phyloP scores from a whole-genome alignment of 2,113 vertebrate species.

The Toxostoma redivivum region DNA sequence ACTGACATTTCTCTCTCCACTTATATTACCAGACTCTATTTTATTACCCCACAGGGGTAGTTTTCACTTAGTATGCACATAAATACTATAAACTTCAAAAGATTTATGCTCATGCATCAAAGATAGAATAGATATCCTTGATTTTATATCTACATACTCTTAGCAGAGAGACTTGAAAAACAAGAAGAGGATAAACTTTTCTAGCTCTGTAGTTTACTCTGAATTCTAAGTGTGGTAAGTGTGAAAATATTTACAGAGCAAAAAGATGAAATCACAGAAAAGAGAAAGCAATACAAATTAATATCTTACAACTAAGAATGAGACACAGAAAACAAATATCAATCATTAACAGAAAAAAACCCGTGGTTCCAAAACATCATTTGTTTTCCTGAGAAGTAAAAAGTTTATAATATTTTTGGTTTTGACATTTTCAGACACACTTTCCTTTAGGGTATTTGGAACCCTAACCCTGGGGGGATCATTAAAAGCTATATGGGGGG shows the following conservation, averaged over 20 bases:
- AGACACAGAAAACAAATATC: background rate
- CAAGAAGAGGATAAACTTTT: background rate
- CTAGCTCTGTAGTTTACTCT: background rate
- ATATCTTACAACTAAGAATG: background rate
- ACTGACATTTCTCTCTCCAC: background rate
- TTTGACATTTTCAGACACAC: background rate
- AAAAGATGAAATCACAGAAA: background rate
- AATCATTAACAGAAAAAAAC: background rate
- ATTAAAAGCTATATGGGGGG: too few species aligned
- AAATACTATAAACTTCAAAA: background rate
- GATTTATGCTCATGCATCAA: background rate
- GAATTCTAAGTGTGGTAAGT: background rate
- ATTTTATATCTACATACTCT: background rate
- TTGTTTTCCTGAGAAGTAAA: background rate
- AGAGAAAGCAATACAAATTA: background rate
- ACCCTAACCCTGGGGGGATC: too few species aligned
- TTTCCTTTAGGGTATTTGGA: too few species aligned
- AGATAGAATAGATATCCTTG: background rate
- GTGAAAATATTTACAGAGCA: background rate
- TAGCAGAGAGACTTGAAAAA: background rate
- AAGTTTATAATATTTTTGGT: background rate
- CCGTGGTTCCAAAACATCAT: background rate
- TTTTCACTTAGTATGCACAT: background rate
- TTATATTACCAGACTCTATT: background rate
- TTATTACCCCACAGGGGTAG: background rate